Conservation (phyloP, 2,888 invertebrate species). For the Lathronympha strigana region DNA sequence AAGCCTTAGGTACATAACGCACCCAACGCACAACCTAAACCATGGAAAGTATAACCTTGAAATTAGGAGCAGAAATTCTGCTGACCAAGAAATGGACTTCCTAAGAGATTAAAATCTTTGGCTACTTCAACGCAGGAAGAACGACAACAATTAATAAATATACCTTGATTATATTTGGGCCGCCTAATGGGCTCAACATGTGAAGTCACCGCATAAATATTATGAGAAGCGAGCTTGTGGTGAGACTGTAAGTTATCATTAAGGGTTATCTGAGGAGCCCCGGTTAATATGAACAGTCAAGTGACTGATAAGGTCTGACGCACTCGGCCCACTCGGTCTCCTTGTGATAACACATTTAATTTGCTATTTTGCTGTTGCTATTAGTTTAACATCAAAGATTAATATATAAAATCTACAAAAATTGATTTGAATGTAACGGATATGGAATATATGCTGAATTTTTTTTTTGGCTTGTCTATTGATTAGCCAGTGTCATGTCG, state of each 20-base stretch:
- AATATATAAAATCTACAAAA: background rate
- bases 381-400: background rate
- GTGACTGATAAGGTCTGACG: conserved; percentile 35
- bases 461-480: no score
- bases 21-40: no score
- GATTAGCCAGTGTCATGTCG: no score
- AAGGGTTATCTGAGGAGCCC: conserved; percentile 35
- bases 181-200: background rate
- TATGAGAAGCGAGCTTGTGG: conserved; percentile 8
- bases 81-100: no score
- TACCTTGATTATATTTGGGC: background rate
- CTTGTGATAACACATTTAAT: conserved; percentile 27
- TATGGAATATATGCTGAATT: no score
- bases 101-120: no score
- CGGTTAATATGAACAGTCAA: conserved; percentile 19
- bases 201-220: conserved; percentile 15
- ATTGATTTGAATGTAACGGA: conserved; percentile 6
- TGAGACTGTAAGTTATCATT: conserved; percentile 14
- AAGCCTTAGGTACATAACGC: no score
- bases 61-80: no score
- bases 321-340: conserved; percentile 32
- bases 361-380: background rate
- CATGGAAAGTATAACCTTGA: no score
- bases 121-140: no score
- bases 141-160: no score